Evolutionary conservation across 2,113 vertebrate species (phyloP), one percentile per base, ranked within the genome.

Genomic region (Strix uralensis): DNA sequence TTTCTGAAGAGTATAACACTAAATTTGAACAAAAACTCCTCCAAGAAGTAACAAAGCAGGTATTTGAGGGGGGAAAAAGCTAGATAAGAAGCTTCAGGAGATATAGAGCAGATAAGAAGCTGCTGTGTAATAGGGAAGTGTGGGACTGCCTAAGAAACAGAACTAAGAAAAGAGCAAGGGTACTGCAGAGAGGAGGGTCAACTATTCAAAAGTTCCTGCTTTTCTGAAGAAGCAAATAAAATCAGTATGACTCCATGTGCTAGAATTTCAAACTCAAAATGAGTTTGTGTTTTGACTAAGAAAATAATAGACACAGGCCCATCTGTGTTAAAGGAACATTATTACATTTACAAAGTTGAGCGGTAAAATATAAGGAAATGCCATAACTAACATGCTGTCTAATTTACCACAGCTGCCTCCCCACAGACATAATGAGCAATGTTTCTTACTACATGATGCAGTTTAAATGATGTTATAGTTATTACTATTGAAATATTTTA

Each of bases 21-120:
- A 51, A 38, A 55, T 69, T 59, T 81, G 54, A 77, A 69, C 11
- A 49, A 52, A 87, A 59, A 10, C 21, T 90, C 51, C 13, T 46
- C 5, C 9, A 55, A 58, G 10, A 26, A 55, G 12, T 30, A 72
- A 49, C 3, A 67, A 89, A 80, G 13, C 4, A 47, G 42, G 67
- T 26, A 69, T 5, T 25, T 73, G 18, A 17, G 4, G 13, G 5
- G 5, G 1, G 3, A 2, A 6, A 34, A 40, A 62, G 19, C 4
- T 32, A n/a, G 2, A 2, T 57, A 46, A 89, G 26, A 77, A 72
- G 49, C 19, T 34, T 77, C 34, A 84, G 13, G 32, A 63, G 16
- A 25, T 20, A 20, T 9, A 67, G 19, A 58, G 10, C 22, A 79
- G 12, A 51, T 30, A 70, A 46, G 26, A 83, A 52, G 11, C 13